Conservation (phyloP, 1,140 invertebrate species). For the Platyura marginata region DNA sequence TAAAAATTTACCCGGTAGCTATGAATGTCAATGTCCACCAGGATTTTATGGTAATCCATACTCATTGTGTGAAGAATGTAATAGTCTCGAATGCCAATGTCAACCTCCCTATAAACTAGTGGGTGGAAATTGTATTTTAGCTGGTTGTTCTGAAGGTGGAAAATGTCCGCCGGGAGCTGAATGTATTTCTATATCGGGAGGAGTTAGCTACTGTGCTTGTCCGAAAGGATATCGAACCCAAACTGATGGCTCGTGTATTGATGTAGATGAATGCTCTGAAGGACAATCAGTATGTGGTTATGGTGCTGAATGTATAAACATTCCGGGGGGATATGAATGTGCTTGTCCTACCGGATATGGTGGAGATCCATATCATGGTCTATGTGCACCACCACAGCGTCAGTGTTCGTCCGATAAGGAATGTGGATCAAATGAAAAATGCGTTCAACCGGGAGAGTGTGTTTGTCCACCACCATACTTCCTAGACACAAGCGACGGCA, state of each 20-base stretch:
- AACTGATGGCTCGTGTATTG: conserved; percentile 55
- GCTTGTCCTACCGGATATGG: conserved; percentile 59
- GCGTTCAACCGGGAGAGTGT: conserved; percentile 75
- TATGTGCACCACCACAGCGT: conserved; percentile 62
- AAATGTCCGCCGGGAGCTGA: conserved; percentile 66
- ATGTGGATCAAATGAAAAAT: conserved; percentile 73
- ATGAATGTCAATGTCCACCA: conserved; percentile 75
- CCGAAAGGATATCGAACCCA: conserved; percentile 59
- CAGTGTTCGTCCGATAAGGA: conserved; percentile 63
- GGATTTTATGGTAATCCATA: conserved; percentile 51
- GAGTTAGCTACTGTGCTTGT: conserved; percentile 76
- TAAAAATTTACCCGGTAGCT: conserved; percentile 85
- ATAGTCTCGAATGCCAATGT: conserved; percentile 65
- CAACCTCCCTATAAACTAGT: conserved; percentile 70
- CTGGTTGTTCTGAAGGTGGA: conserved; percentile 56
- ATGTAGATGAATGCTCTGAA: conserved; percentile 68
- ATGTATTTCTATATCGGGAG: conserved; percentile 73
- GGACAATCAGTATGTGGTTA: conserved; percentile 59
- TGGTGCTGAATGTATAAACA: conserved; percentile 70
- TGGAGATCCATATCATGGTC: conserved; percentile 41
- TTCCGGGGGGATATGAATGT: conserved; percentile 58
- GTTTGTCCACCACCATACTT: conserved; percentile 77
- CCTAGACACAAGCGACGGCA: conserved; percentile 55
- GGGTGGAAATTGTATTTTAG: conserved; percentile 63
- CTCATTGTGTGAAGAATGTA: conserved; percentile 65